phyloP scores from a whole-genome alignment of 1,140 invertebrate genomes.

The Capitella teleta region DNA sequence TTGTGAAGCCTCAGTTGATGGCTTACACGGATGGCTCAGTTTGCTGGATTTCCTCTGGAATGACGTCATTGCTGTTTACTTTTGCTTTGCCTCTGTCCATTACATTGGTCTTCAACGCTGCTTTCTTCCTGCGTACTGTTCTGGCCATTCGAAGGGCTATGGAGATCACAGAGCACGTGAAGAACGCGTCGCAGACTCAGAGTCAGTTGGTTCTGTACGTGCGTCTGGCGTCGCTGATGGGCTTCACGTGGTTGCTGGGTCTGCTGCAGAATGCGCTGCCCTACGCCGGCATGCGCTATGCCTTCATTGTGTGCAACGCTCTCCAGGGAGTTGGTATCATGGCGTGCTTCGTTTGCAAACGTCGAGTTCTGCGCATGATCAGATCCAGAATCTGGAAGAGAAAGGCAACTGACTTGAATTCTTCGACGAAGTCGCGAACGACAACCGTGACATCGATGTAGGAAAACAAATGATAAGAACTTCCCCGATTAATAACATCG shows the following conservation, averaged over 20 bases:
- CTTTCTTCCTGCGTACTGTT: conserved; percentile 37
- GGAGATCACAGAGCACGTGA: conserved; percentile 18
- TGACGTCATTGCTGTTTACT: conserved; percentile 28
- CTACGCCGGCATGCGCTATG: no score
- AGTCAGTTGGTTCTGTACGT: conserved; percentile 36
- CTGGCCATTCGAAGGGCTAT: conserved; percentile 45
- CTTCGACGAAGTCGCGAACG: no score
- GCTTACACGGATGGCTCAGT: background rate
- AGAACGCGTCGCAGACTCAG: conserved; percentile 14
- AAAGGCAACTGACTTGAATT: no score
- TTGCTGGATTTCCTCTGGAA: background rate
- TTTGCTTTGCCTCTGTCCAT: conserved; percentile 38
- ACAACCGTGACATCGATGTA: no score
- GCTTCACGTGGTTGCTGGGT: conserved; percentile 43
- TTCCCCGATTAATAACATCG: no score
- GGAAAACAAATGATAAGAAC: no score
- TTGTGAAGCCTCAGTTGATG: conserved; percentile 8
- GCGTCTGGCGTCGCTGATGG: conserved; percentile 44
- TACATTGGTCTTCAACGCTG: conserved; percentile 32
- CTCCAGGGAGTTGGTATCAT: no score
- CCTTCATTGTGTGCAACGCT: no score
- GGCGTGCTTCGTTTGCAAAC: no score
- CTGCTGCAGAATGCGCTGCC: no score
- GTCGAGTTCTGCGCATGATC: no score
- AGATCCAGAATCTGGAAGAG: no score